phyloP scores from a whole-genome alignment of 1,140 invertebrate genomes.

The Berghia stephanieae region DNA sequence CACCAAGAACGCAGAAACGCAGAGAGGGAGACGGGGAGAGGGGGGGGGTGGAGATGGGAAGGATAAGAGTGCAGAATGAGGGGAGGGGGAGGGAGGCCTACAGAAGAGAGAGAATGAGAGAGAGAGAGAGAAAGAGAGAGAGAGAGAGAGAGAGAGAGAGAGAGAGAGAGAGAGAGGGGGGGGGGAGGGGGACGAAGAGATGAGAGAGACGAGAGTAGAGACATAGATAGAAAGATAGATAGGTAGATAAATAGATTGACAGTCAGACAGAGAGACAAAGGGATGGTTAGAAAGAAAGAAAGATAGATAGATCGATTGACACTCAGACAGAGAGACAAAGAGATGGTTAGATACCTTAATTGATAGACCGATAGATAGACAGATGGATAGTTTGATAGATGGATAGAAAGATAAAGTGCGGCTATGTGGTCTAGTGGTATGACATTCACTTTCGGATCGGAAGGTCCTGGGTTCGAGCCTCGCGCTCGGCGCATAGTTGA shows the following conservation, averaged over 20 bases:
- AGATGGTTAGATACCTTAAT: neutral
- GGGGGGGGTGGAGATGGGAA: slow-evolving; percentile 8
- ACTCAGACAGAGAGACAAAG: neutral
- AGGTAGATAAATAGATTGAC: neutral
- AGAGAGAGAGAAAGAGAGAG: neutral
- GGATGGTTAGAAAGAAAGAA: neutral
- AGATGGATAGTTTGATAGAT: too few species aligned
- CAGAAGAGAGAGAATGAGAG: neutral
- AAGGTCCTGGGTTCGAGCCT: too few species aligned
- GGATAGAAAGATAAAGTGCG: too few species aligned
- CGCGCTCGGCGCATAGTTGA: too few species aligned
- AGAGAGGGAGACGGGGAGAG: neutral
- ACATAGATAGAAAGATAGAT: neutral
- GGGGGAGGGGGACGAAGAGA: too few species aligned
- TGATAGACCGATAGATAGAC: too few species aligned
- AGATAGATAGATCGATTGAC: too few species aligned
- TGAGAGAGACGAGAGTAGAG: too few species aligned
- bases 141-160: slow-evolving; percentile 17
- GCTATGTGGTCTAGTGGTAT: too few species aligned
- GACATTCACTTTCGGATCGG: too few species aligned
- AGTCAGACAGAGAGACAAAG: slow-evolving; percentile 2
- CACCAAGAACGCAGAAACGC: neutral
- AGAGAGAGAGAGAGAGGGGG: slow-evolving; percentile 22
- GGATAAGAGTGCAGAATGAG: slow-evolving; percentile 11
- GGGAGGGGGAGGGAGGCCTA: slow-evolving; percentile 19